Evolutionary conservation across 2,113 vertebrate genomes (phyloP).

Genomic region (Rostratula benghalensis): DNA sequence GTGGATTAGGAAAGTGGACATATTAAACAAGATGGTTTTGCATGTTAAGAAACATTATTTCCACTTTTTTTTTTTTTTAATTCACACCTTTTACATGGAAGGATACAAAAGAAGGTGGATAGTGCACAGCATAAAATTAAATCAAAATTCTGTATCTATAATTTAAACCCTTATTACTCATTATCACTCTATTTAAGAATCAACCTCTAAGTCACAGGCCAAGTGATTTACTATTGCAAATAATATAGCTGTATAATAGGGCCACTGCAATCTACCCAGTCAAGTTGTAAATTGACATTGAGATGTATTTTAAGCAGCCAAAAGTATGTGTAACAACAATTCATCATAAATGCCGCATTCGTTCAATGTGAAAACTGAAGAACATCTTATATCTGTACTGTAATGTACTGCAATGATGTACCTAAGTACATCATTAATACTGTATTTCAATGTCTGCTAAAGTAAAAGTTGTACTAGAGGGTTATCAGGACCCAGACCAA

Average conservation of each 20-base stretch:
- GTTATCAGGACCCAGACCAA: not conserved
- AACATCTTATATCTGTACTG: not conserved
- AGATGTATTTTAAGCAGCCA: not conserved
- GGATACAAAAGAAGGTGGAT: not conserved
- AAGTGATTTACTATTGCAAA: not conserved
- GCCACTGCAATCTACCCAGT: not conserved
- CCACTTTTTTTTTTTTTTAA: not conserved
- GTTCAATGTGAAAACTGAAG: not conserved
- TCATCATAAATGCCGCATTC: not conserved
- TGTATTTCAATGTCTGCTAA: not conserved
- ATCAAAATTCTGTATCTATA: not conserved
- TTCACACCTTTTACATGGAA: not conserved
- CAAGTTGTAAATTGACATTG: not conserved
- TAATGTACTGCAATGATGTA: no score
- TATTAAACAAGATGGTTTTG: not conserved
- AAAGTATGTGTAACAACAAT: not conserved
- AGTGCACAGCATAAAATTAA: not conserved
- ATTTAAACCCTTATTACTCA: not conserved
- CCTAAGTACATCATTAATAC: not conserved
- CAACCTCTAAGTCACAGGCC: not conserved
- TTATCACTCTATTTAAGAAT: not conserved
- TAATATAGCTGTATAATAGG: not conserved
- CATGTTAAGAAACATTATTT: not conserved
- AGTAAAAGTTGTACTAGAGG: not conserved
- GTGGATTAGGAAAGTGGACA: not conserved